Evolutionary conservation across 23 tunicate genomes (phyloP), one percentile per base, ranked within the genome.

Genomic region (Halocynthia roretzi): DNA sequence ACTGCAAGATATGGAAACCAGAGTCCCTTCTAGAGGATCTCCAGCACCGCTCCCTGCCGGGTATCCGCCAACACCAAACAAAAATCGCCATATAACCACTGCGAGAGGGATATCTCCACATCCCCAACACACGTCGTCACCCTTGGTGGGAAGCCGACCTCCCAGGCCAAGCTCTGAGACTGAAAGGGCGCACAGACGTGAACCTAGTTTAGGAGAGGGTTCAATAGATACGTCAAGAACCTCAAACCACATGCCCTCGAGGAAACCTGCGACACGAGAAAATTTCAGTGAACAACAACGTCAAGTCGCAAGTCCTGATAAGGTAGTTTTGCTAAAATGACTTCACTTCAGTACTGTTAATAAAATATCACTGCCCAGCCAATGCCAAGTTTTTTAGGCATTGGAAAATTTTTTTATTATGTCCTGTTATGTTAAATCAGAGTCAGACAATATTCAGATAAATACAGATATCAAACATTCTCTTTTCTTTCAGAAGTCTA

Each of bases 141-240:
- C 76, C 17, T 53, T 54, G 12, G 18, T 64, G 10, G 78, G 78
- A 0, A 53, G 6, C 5, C 20, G 78, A 50, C 78, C 78, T 15
- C 78, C 78, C 8, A 62, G 78, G 17, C 78, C 78, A 22, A 74
- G 21, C 40, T 74, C 78, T 5, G 78, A 54, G 31, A 48, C 78
- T 7, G 78, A 74, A 54, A 74, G 62, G 21, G 55, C 56, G 10
- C 78, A 74, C 56, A 62, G 78, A 0, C 62, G 64, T 22, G 78
- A 74, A 56, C 62, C n/a, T 10, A 74, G 78, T 31, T 8, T 54
- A 19, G 78, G 78, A 8, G 78, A 74, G 20, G 56, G 78, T 19
- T 64, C 64, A 18, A 17, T 56, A 14, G 20, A 40, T 8, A 53
- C 78, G 14, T 54, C 78, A 18, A 53, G 78, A 54, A 53, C 56